Conservation (phyloP, 2,888 invertebrate genomes). For the Tetragonula carbonaria region DNA sequence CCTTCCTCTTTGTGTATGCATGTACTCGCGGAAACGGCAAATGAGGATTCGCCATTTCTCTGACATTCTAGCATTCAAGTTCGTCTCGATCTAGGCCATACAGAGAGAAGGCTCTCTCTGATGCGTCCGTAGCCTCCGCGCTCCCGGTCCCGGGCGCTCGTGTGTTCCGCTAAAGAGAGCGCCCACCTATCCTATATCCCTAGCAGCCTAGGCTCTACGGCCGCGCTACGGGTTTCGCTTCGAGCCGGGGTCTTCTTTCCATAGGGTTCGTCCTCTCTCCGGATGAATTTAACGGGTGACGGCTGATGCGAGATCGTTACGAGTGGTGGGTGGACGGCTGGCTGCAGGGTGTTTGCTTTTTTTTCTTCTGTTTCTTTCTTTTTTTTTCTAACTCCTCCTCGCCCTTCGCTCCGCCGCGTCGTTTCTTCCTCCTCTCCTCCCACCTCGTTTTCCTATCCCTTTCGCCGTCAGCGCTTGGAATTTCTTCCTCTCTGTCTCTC, state of each 20-base stretch:
- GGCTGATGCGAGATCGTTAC: constrained; percentile 78
- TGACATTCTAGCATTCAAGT: constrained; percentile 82
- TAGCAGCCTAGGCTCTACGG: constrained; percentile 28
- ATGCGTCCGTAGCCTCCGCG: constrained; percentile 47
- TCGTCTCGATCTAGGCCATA: constrained; percentile 82
- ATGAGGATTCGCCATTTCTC: constrained; percentile 83
- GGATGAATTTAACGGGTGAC: constrained; percentile 79
- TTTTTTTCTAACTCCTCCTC: constrained; percentile 41
- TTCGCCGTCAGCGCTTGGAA: constrained; percentile 45
- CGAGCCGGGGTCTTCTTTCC: constrained; percentile 74
- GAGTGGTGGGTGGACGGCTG: constrained; percentile 71
- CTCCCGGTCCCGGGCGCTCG: constrained; percentile 24
- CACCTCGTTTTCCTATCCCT: constrained; percentile 22
- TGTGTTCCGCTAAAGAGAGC: constrained; percentile 58
- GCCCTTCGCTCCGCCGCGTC: constrained; percentile 8
- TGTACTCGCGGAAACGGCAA: constrained; percentile 78
- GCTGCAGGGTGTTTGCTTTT: constrained; percentile 63
- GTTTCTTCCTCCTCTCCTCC: neutral
- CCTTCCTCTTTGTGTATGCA: constrained; percentile 60
- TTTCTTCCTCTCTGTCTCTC: constrained; percentile 8
- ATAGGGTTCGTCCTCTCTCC: constrained; percentile 76
- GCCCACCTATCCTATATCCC: constrained; percentile 59
- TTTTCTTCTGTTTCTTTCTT: constrained; percentile 55
- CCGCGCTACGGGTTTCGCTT: constrained; percentile 62
- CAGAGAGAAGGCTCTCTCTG: constrained; percentile 61